A percentile compares a stretch with the other conserved stretches of the same genome.
Evolutionary conservation across 2,888 invertebrate genomes (phyloP).

Genomic region (Argyra leucocephala): DNA sequence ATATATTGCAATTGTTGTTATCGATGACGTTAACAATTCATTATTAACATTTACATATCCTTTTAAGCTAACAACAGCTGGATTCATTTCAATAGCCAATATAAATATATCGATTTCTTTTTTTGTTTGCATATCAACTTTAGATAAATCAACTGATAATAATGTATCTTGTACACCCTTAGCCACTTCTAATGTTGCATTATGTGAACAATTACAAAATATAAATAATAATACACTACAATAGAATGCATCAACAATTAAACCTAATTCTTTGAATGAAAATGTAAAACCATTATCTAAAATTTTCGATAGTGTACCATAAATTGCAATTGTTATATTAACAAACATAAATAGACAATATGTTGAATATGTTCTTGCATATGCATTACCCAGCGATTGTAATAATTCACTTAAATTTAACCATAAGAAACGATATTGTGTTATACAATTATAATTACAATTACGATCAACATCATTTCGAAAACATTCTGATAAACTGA

Average conservation of each 20-base stretch:
- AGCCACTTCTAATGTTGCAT: constrained; percentile 54
- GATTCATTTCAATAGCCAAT: constrained; percentile 60
- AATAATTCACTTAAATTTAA: constrained; percentile 54
- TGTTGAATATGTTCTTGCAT: constrained; percentile 57
- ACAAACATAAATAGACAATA: constrained; percentile 57
- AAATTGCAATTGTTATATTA: constrained; percentile 58
- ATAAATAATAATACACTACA: constrained; percentile 53
- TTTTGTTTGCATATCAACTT: constrained; percentile 51
- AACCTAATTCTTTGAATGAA: constrained; percentile 58
- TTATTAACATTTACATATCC: constrained; percentile 59
- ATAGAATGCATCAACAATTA: constrained; percentile 54
- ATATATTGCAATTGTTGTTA: constrained; percentile 57
- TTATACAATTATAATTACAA: constrained; percentile 49
- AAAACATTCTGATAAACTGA: constrained; percentile 48
- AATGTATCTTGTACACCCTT: constrained; percentile 54
- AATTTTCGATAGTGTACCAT: constrained; percentile 58
- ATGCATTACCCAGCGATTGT: constrained; percentile 57
- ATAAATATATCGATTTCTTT: constrained; percentile 62
- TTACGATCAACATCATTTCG: constrained; percentile 48
- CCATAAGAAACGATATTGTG: constrained; percentile 56
- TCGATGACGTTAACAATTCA: constrained; percentile 53
- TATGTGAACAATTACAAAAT: constrained; percentile 59
- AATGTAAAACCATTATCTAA: constrained; percentile 56
- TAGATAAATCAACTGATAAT: constrained; percentile 50
- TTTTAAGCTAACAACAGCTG: constrained; percentile 57